A percentile compares a stretch with the other conserved stretches of the same genome.
phyloP scores from a whole-genome alignment of 2,888 invertebrate species.

The Artemia sp. region DNA sequence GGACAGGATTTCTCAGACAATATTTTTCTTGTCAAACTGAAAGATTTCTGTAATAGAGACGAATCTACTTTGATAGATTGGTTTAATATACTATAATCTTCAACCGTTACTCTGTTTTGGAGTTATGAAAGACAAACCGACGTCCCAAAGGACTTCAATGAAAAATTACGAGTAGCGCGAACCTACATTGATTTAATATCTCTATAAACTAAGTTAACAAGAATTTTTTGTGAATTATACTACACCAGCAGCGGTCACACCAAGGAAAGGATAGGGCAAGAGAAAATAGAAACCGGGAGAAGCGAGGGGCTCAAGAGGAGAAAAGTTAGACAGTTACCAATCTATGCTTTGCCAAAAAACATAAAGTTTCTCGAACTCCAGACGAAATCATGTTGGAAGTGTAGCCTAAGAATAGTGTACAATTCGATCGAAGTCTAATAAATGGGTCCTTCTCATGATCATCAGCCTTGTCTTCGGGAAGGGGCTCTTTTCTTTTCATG shows the following conservation, averaged over 20 bases:
- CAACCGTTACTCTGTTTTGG: too few relatives aligned
- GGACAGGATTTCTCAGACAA: too few relatives aligned
- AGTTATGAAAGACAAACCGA: too few relatives aligned
- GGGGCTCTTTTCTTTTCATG: slow-evolving; percentile 47
- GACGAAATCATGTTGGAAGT: slow-evolving; percentile 95
- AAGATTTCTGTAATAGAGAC: too few relatives aligned
- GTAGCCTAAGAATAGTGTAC: slow-evolving; percentile 90
- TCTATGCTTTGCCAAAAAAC: slow-evolving; percentile 66
- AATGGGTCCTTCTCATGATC: slow-evolving; percentile 63
- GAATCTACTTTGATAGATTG: too few relatives aligned
- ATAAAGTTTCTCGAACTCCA: slow-evolving; percentile 75
- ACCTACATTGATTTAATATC: too few relatives aligned
- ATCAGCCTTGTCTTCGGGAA: slow-evolving; percentile 44
- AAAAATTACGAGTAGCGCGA: too few relatives aligned
- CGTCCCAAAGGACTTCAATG: too few relatives aligned
- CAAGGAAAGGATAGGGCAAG: neutral
- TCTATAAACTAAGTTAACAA: too few relatives aligned
- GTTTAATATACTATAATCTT: too few relatives aligned
- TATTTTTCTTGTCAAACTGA: too few relatives aligned
- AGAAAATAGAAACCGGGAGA: neutral
- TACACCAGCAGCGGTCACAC: neutral
- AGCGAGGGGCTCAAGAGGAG: neutral
- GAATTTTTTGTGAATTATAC: too few relatives aligned
- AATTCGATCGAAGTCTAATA: slow-evolving; percentile 54
- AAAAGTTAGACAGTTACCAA: slow-evolving; percentile 38